Percentiles rank a stretch among this genome's conserved stretches.
These are phyloP conservation scores for Cephus runcator DNA, from an alignment of 2,888 invertebrate species.

Conservation along the genomic window DNA sequence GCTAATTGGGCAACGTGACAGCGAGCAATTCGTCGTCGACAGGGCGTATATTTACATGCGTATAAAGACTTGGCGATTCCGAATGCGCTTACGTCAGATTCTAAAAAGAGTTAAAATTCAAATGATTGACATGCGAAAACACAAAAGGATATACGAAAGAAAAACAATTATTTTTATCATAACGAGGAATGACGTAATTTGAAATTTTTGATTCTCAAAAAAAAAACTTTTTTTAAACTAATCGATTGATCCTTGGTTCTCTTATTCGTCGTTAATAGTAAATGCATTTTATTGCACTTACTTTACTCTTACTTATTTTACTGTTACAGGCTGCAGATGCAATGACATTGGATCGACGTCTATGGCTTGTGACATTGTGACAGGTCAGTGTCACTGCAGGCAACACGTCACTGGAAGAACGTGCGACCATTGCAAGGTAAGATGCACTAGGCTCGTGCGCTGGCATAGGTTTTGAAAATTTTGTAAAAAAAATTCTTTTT, in stretches of 20 bases:
- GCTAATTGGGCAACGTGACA: background rate
- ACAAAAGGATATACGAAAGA: background rate
- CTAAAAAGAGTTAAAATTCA: background rate
- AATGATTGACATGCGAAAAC: background rate
- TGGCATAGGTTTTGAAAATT: background rate
- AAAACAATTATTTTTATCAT: no score
- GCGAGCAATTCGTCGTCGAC: background rate
- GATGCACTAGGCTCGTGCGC: background rate
- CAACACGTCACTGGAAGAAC: constrained; percentile 78
- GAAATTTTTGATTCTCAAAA: background rate
- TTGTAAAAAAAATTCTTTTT: background rate
- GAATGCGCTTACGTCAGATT: background rate
- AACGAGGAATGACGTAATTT: no score
- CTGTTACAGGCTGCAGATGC: constrained; percentile 87
- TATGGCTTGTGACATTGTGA: constrained; percentile 78
- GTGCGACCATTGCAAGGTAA: constrained; percentile 81
- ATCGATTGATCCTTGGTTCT: background rate
- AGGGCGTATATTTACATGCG: background rate
- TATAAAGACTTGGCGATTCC: background rate
- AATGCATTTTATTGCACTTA: background rate
- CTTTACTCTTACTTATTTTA: constrained; percentile 17
- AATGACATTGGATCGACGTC: constrained; percentile 77
- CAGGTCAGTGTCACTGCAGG: constrained; percentile 83
- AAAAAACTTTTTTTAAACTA: no score
- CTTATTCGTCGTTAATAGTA: background rate